Percentiles rank a stretch among this genome's conserved stretches.
Conservation (phyloP, 2,113 vertebrate genomes). For the Macaca mulatta region DNA sequence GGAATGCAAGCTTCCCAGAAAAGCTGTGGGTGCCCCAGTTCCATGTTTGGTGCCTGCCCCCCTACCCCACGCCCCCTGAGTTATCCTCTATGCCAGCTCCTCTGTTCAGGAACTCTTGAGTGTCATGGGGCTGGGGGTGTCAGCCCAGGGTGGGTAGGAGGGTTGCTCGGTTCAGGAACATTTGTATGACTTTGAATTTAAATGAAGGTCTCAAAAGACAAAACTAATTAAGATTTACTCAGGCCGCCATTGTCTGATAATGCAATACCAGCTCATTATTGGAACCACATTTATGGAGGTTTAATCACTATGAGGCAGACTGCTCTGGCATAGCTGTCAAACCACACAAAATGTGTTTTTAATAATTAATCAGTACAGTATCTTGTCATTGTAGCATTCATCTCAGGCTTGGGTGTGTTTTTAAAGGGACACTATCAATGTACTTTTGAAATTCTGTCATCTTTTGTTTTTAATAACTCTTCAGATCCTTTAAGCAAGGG, state of each 20-base stretch:
- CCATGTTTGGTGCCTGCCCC: background rate
- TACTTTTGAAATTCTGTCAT: conserved; percentile 52
- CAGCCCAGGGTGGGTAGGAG: background rate
- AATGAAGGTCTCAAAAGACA: conserved; percentile 76
- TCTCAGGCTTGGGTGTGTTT: conserved; percentile 64
- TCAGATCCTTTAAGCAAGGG: conserved; percentile 44
- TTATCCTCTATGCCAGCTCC: background rate
- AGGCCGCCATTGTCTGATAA: conserved; percentile 76
- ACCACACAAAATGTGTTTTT: conserved; percentile 77
- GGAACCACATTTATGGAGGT: conserved; percentile 72
- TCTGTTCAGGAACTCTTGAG: conserved; percentile 9
- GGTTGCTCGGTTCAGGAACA: background rate
- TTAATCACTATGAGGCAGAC: conserved; percentile 62
- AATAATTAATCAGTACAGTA: conserved; percentile 75
- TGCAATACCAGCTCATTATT: conserved; percentile 62
- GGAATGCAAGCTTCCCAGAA: conserved; percentile 25
- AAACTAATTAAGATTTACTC: conserved; percentile 78
- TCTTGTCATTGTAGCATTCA: conserved; percentile 60
- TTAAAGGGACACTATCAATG: conserved; percentile 45
- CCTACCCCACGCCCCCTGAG: background rate
- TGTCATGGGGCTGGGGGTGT: background rate
- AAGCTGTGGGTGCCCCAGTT: background rate
- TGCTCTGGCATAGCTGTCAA: conserved; percentile 73
- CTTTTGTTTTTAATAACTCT: conserved; percentile 73
- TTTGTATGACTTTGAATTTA: conserved; percentile 75